Evolutionary conservation across 2,888 invertebrate species (phyloP), one percentile per base, ranked within the genome.

Genomic region (Sturmia bella): DNA sequence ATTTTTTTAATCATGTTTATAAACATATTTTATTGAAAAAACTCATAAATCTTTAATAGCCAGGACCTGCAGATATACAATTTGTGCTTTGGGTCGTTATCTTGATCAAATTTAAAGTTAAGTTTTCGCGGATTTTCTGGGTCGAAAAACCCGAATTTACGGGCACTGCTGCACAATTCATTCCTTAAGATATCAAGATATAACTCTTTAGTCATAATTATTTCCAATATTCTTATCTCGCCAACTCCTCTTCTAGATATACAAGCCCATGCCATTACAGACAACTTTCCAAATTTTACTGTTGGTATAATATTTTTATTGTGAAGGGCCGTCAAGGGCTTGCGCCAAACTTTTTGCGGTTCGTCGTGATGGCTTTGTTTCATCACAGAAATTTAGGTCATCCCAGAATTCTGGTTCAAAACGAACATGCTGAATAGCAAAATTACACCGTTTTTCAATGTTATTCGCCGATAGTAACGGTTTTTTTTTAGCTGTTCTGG

Each of bases 251-350:
- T 48, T 7, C 15, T 4, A 17, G 48, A 48, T 43, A 43, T 32
- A 32, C 11, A 24, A 6, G n/a, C n/a, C 59, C 59, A 37, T 41
- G 13, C 19, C 21, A 21, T 39, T 59, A 59, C 41, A 3, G 41
- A 17, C 3, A 19, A 2, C 9, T 43, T 21, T n/a, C 43, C 59
- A 59, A 59, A 43, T 21, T 59, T 59, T 43, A n/a, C 41, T 21
- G 41, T 59, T 17, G 41, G 39, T 37, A 56, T 56, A 15, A 56
- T 3, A 56, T 56, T 27, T 48, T 48, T 48, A 17, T 48, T 48
- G 15, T 48, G n/a, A 17, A 48, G 48, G 5, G 21, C 54, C 54
- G 32, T 56, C 54, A 32, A 12, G 12, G n/a, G 4, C 2, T 52
- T 52, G 24, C 13, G 21, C 13, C 52, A 52, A 0, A 52, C 24